A percentile compares a stretch with the other conserved stretches of the same genome.
Evolutionary conservation across 2,113 vertebrate genomes (phyloP).

Genomic region (Atractosteus spatula): DNA sequence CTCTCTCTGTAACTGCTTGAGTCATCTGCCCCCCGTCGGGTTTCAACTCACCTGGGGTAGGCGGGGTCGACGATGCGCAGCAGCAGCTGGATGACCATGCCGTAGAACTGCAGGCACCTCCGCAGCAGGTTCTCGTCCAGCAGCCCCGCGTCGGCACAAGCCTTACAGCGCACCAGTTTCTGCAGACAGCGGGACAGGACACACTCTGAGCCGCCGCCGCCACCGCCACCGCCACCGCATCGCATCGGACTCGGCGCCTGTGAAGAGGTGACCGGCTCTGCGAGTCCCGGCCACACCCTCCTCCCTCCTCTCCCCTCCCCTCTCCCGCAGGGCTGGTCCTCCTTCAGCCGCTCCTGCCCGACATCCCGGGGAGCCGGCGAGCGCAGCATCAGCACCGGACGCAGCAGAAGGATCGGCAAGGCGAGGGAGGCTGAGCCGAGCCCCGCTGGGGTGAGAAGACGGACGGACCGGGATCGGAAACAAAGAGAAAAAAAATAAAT

Average conservation of each 20-base stretch:
- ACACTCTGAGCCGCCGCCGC: background rate
- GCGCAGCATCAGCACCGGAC: constrained; percentile 42
- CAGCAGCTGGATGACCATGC: constrained; percentile 94
- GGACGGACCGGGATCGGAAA: constrained; percentile 18
- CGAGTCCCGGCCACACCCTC: constrained; percentile 54
- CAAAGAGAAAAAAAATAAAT: constrained; percentile 3
- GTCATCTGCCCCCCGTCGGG: background rate
- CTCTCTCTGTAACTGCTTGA: background rate
- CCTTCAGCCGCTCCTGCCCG: constrained; percentile 8
- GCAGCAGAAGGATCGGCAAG: constrained; percentile 70
- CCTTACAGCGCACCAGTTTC: constrained; percentile 98
- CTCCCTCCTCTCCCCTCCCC: constrained; percentile 48
- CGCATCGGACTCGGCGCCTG: no score
- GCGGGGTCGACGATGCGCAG: constrained; percentile 89
- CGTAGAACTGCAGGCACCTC: constrained; percentile 95
- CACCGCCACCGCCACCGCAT: no score
- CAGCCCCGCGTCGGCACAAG: constrained; percentile 91
- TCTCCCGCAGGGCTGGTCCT: constrained; percentile 19
- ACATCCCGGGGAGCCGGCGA: constrained; percentile 40
- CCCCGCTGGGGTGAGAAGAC: constrained; percentile 23
- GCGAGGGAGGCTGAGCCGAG: constrained; percentile 49
- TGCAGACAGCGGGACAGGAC: constrained; percentile 40
- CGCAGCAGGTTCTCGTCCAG: constrained; percentile 95
- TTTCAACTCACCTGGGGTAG: constrained; percentile 84
- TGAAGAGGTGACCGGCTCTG: no score